Base-by-base conservation (phyloP, 2,797 vertebrate genomes). In the Adrianichthys oophorus region DNA sequence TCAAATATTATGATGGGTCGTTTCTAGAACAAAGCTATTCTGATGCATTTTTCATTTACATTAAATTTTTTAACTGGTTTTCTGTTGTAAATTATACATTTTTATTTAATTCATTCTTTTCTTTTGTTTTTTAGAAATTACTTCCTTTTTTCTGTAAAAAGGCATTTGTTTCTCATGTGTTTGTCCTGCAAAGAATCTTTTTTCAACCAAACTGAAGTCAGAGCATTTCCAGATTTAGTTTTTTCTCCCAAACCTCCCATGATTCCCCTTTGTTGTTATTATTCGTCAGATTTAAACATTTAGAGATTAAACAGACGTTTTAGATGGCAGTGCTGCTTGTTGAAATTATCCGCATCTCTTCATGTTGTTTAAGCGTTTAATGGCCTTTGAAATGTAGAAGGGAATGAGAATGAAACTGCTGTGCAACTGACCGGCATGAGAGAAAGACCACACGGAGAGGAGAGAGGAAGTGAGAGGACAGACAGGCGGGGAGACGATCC, bases 291-390 rank as follows among this genome's bases (percentile, higher is more conserved):
- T 64, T 78, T 64, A 65, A 86, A 78, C 59, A 55, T 61, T 44
- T 59, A 63, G 71, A 54, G 77, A 84, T 86, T 85, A 78, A 82
- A 81, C 72, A 62, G 62, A 59, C 60, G 80, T 63, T 62, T 41
- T 21, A 85, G 74, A 78, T 78, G 82, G 78, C 79, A 69, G 17
- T 51, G 72, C 67, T 79, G 82, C 74, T 23, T 80, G 86, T 87
- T 87, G 82, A 86, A 87, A 84, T 82, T 72, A 67, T 75, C 78
- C 76, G 72, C 62, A 72, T 74, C 56, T 79, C 70, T 6, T 15
- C 74, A 78, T 64, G 3, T 62, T 65, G 81, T 86, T 87, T 79
- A 86, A 82, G 63, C 68, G 62, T 63, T 75, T 86, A 83, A 80
- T 81, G 79, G 64, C 52, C 74, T 59, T 53, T 67, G 58, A 65